A percentile compares a stretch with the other conserved stretches of the same genome.
Evolutionary conservation across 2,797 vertebrate genomes (phyloP).

Genomic region (Mormyrus hasselquistii): DNA sequence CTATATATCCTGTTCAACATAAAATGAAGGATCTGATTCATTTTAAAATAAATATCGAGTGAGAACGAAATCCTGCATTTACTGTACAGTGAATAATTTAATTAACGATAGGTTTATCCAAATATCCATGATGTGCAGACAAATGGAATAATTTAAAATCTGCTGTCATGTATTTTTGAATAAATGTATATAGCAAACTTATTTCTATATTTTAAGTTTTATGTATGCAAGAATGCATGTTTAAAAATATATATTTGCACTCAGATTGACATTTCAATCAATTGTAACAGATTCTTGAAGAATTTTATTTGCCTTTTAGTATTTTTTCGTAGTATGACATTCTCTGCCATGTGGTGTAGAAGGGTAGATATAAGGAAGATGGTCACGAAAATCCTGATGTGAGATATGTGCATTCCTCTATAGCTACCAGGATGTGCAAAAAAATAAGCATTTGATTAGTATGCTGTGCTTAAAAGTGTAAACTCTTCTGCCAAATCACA

Average conservation of each 20-base stretch:
- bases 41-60: background rate
- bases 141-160: background rate
- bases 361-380: too few species aligned
- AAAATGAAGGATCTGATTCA: background rate
- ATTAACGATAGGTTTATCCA: background rate
- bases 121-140: background rate
- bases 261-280: background rate
- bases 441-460: too few species aligned
- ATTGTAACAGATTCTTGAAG: too few species aligned
- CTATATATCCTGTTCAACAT: background rate
- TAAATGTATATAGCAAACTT: background rate
- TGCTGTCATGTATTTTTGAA: background rate
- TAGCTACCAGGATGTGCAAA: too few species aligned
- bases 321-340: too few species aligned
- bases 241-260: background rate
- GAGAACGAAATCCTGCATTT: background rate
- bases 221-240: background rate
- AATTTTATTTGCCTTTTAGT: too few species aligned
- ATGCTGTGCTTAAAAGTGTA: too few species aligned
- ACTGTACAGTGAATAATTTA: background rate
- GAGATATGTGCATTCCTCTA: too few species aligned
- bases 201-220: background rate
- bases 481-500: background rate
- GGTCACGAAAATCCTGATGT: too few species aligned
- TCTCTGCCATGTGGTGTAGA: too few species aligned